Percentiles rank a stretch among this genome's conserved stretches.
phyloP scores from a whole-genome alignment of 2,113 vertebrate genomes.

The Copsychus sechellarum region DNA sequence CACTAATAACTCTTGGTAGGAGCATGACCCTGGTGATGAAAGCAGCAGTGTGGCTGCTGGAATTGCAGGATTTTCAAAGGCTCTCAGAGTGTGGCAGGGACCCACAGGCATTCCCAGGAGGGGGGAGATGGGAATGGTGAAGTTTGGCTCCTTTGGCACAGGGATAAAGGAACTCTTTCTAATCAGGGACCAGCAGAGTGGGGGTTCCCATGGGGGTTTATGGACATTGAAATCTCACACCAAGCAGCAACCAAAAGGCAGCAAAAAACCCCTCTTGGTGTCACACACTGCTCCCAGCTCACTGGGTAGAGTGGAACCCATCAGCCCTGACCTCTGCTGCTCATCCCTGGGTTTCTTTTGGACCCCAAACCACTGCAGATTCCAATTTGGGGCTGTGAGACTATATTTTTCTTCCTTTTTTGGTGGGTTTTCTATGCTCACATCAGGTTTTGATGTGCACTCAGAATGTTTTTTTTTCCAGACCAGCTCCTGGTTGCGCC shows the following conservation, averaged over 20 bases:
- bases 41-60: not conserved
- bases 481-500: not conserved
- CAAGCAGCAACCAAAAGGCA: not conserved
- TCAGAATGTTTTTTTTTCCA: not conserved
- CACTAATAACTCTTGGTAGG: not conserved
- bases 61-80: not conserved
- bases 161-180: conserved; percentile 18
- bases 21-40: not conserved
- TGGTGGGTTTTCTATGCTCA: rapidly evolving
- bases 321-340: rapidly evolving
- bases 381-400: not conserved
- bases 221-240: conserved; percentile 20
- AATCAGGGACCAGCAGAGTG: not conserved
- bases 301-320: not conserved
- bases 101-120: not conserved
- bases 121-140: not conserved
- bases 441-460: rapidly evolving
- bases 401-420: not conserved
- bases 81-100: not conserved
- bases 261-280: not conserved
- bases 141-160: not conserved
- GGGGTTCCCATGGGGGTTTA: not conserved
- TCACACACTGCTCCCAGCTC: not conserved
- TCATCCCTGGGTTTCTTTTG: not conserved
- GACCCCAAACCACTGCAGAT: not conserved